Conservation (phyloP, 2,797 vertebrate species). For the Propithecus deckenii region DNA sequence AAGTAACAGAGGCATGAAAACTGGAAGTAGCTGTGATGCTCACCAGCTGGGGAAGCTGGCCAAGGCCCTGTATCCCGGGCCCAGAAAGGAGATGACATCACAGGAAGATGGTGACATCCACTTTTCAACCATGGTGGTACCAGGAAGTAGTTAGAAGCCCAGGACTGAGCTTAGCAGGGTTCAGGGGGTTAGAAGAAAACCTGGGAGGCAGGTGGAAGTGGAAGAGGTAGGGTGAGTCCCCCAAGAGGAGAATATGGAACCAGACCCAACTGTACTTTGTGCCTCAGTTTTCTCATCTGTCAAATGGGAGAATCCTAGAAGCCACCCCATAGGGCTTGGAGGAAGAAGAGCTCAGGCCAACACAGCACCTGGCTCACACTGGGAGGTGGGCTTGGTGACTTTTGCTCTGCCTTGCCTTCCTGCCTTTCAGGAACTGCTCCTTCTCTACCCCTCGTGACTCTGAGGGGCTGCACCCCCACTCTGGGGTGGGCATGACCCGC, state of each 20-base stretch:
- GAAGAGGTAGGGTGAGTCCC: not conserved
- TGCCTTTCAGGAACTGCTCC: rapidly evolving
- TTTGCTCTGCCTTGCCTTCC: not conserved
- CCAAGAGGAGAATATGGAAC: not conserved
- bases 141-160: not conserved
- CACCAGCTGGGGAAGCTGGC: not conserved
- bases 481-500: not conserved
- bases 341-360: not conserved
- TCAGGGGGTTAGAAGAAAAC: not conserved
- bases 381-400: rapidly evolving
- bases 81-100: rapidly evolving
- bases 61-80: not conserved
- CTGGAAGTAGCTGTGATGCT: not conserved
- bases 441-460: not conserved
- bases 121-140: rapidly evolving
- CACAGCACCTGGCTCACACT: not conserved
- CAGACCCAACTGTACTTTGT: not conserved
- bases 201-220: not conserved
- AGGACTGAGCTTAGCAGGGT: not conserved
- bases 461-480: not conserved
- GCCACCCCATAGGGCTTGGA: not conserved
- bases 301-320: not conserved
- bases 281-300: not conserved
- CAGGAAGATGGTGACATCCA: rapidly evolving
- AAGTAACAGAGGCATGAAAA: not conserved